Base-by-base conservation (phyloP, 2,888 invertebrate species). In the Sphinx pinastri region DNA sequence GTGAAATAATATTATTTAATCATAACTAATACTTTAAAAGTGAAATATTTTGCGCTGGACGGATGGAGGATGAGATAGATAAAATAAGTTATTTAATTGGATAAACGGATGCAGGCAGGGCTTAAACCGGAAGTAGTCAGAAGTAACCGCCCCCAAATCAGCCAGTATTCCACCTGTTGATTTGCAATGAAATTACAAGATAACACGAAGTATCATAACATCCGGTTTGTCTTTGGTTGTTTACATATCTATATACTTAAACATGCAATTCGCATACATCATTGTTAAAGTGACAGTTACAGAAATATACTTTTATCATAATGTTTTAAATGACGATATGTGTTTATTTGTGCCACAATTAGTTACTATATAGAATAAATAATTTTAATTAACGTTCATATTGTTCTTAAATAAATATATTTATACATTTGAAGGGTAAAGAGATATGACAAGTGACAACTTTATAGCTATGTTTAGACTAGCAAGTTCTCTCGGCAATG, bases 291-390 rank as follows among this genome's bases (percentile, higher is more conserved):
- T 49, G 49, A 19, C 49, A 63, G 49, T 63, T 63, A 16, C 45
- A 11, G 38, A 63, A 49, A 19, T 49, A 19, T 49, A 47, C 49
- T 19, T 63, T 38, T 7, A 7, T 38, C 8, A 38, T 38, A 7
- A 63, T 19, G 49, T 47, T 63, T 16, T 10, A 60, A 63, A 70
- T 57, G 69, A 38, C 45, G 57, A 60, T 55, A 55, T 31, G 55
- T 74, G 45, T 68, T 68, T 57, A 69, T 63, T 55, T 63, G 47
- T 63, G 63, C 49, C 63, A 63, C 49, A 60, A 31, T 60, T 47
- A 63, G 63, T 63, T 63, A 63, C 7, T 49, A 63, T 13, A 49
- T 47, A 47, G 63, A 16, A 63, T 49, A 16, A 7, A 38, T 45
- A 45, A 63, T 63, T 63, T 49, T 19, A 63, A 60, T 45, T 45